These are phyloP conservation scores for Haliaeetus leucogaster DNA, from an alignment of 2,113 vertebrate genomes.

Conservation along the genomic window DNA sequence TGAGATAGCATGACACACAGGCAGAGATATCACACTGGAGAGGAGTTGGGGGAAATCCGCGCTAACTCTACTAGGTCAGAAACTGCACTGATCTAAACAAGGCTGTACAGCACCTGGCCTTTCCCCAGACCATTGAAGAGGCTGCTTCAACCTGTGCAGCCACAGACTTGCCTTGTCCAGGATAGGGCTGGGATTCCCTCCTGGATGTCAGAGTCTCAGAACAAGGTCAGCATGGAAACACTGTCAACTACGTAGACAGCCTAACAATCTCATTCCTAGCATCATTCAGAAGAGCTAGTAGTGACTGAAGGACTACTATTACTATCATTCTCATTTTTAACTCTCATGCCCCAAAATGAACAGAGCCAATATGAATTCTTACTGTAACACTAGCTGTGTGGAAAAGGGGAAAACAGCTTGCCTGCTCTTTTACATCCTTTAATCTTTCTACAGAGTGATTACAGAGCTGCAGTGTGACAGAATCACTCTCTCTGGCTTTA, in stretches of 20 bases:
- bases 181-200: neutral
- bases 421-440: neutral
- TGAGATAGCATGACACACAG: neutral
- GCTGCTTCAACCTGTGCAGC: neutral
- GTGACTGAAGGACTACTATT: neutral
- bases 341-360: neutral
- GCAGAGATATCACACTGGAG: neutral
- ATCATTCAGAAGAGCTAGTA: neutral
- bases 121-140: neutral
- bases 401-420: neutral
- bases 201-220: neutral
- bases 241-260: neutral
- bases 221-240: neutral
- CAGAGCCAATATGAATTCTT: neutral
- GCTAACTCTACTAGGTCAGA: neutral
- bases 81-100: neutral
- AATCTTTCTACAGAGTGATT: neutral
- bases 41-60: neutral
- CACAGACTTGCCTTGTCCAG: neutral
- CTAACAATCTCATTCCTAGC: neutral
- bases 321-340: neutral
- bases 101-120: neutral
- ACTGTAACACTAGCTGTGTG: neutral
- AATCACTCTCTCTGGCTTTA: neutral
- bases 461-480: neutral